Evolutionary conservation across 2,797 vertebrate genomes (phyloP).

Genomic region (Sebastolobus alascanus): DNA sequence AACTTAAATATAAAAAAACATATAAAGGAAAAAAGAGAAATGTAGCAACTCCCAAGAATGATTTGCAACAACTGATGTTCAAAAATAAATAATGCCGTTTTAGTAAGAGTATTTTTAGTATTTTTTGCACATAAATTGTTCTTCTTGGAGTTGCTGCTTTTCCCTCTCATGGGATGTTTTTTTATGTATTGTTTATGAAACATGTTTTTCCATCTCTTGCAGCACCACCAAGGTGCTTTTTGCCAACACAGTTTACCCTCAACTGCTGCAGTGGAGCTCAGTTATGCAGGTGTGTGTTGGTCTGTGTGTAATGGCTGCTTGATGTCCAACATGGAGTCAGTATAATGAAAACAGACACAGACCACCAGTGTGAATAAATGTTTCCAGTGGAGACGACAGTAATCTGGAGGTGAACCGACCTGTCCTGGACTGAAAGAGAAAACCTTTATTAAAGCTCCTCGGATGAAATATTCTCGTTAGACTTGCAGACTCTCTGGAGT

Average conservation of each 20-base stretch:
- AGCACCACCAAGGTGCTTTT: not conserved
- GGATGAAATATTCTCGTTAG: conserved; percentile 32
- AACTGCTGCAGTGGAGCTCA: not conserved
- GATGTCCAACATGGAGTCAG: not conserved
- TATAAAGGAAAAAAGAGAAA: not conserved
- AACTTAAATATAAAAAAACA: not conserved
- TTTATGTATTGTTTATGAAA: not conserved
- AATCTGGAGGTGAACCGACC: conserved; percentile 23
- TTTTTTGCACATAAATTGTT: not conserved
- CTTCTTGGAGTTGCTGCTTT: not conserved
- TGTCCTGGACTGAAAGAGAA: conserved; percentile 20
- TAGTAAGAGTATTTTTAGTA: not conserved
- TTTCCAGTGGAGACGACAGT: conserved; percentile 10
- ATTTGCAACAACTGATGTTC: not conserved
- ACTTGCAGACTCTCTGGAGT: conserved; percentile 34
- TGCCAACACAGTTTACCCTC: not conserved
- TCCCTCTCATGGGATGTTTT: not conserved
- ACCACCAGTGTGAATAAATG: conserved; percentile 1
- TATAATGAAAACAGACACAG: not conserved
- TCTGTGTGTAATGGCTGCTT: not conserved
- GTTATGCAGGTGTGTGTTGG: not conserved
- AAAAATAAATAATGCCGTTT: not conserved
- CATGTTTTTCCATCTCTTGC: not conserved
- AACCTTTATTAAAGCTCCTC: conserved; percentile 23
- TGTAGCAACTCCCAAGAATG: not conserved